Evolutionary conservation across 2,797 vertebrate genomes (phyloP).

Genomic region (Myotis planiceps): DNA sequence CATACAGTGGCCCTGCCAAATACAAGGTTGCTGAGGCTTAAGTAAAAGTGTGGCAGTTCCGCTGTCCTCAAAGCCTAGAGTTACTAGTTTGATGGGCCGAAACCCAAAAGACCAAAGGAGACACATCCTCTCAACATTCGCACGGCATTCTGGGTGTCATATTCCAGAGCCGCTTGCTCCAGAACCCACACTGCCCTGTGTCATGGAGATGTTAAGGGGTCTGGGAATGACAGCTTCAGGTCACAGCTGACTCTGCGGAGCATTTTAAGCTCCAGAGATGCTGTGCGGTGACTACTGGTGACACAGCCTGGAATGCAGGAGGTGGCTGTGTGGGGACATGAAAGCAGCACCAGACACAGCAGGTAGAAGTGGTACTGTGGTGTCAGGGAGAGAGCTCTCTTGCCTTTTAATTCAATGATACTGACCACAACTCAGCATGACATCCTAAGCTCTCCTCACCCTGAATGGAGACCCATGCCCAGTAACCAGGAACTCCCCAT

Average conservation of each 20-base stretch:
- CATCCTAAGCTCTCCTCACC: background rate
- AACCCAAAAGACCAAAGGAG: background rate
- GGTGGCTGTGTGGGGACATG: background rate
- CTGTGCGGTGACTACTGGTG: background rate
- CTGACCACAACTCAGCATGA: background rate
- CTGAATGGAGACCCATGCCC: background rate
- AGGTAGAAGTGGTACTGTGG: background rate
- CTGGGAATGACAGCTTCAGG: background rate
- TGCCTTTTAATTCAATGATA: background rate
- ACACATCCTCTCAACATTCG: background rate
- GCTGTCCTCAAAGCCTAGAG: background rate
- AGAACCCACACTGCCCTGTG: rapidly evolving
- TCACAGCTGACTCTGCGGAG: background rate
- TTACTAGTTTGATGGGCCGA: background rate
- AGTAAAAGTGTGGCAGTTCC: background rate
- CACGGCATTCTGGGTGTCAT: background rate
- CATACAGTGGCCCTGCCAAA: rapidly evolving
- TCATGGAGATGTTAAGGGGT: background rate
- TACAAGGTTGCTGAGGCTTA: background rate
- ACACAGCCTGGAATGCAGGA: background rate
- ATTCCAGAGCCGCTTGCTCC: background rate
- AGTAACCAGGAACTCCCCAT: background rate
- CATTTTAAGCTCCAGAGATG: background rate
- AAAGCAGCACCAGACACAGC: background rate
- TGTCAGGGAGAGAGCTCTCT: background rate